Base-by-base conservation (phyloP, 2,113 vertebrate species). In the Falco punctatus region DNA sequence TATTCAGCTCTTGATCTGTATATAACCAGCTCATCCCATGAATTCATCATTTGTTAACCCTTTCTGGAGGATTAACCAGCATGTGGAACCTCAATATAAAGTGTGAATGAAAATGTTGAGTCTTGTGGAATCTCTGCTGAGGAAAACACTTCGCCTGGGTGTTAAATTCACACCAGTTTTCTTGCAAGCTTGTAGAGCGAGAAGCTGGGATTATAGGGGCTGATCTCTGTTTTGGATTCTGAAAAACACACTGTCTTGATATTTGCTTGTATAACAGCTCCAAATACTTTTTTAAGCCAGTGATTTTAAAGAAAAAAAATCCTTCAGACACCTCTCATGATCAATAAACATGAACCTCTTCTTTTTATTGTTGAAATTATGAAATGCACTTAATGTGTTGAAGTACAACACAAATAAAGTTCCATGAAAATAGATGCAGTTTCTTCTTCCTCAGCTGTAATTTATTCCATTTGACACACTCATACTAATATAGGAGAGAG, bases 341-440 rank as follows among this genome's bases (percentile, higher is more conserved):
- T 97, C 72, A 91, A 85, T 96, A 97, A 96, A 96, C 91, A 94
- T 83, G 66, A 90, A 85, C 22, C 13, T 73, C 52, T 90, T 62
- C 69, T 79, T 88, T 90, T 94, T 88, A 90, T 94, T 90, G 49
- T 62, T 72, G 72, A 66, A 93, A 91, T 95, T 96, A 82, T 81
- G 92, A 91, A 96, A 90, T 84, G 72, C 52, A 27, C 40, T 84
- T 67, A 54, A 88, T 91, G 24, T 77, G 32, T 55, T 86, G 92
- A 92, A 92, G 61, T 81, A 38, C 46, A 88, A 88, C 52, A 86
- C 32, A 72, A 90, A 91, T 70, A 85, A 88, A 94, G 77, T 91
- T 55, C 51, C 73, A 4, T 77, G 57, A 88, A 96, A 92, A 94
- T 84, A 72, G 22, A 79, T 1, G 6, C 88, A 65, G 26, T 73